These are phyloP conservation scores for Odontesthes bonariensis DNA, from an alignment of 2,113 vertebrate genomes.

Conservation along the genomic window DNA sequence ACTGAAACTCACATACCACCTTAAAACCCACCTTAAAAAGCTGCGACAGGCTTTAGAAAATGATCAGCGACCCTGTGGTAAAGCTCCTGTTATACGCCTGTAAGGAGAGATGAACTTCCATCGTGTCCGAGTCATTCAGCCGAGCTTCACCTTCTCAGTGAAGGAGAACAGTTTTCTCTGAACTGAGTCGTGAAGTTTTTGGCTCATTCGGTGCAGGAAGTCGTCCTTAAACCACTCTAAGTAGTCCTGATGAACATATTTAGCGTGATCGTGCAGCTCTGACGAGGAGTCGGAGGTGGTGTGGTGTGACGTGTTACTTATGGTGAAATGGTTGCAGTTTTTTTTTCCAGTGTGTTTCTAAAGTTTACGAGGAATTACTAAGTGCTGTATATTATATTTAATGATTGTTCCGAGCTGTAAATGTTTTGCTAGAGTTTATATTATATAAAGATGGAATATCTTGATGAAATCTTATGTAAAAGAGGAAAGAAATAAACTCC, in stretches of 20 bases:
- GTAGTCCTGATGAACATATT: conserved; percentile 64
- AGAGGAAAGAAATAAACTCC: conserved; percentile 72
- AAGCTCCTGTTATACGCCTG: neutral
- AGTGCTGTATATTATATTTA: conserved; percentile 77
- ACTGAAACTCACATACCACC: no score
- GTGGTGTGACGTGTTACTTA: conserved; percentile 55
- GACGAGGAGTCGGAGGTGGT: conserved; percentile 6
- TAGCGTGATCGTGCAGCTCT: conserved; percentile 49
- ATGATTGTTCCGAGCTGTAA: conserved; percentile 79
- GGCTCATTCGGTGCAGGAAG: neutral
- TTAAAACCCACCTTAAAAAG: neutral
- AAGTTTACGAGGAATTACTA: conserved; percentile 64
- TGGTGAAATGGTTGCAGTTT: conserved; percentile 65
- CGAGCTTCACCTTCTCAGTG: no score
- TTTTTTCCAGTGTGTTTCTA: conserved; percentile 80
- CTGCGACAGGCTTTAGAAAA: neutral
- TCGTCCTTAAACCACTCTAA: conserved; percentile 18
- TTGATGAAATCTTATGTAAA: conserved; percentile 77
- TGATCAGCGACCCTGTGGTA: neutral
- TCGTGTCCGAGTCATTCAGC: no score
- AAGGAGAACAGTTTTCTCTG: no score
- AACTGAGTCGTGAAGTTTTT: neutral
- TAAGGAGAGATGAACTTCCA: no score
- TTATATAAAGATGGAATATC: conserved; percentile 76
- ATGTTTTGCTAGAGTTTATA: conserved; percentile 87